A percentile compares a stretch with the other conserved stretches of the same genome.
Conservation (phyloP, 2,888 invertebrate species). For the Patella pellucida region DNA sequence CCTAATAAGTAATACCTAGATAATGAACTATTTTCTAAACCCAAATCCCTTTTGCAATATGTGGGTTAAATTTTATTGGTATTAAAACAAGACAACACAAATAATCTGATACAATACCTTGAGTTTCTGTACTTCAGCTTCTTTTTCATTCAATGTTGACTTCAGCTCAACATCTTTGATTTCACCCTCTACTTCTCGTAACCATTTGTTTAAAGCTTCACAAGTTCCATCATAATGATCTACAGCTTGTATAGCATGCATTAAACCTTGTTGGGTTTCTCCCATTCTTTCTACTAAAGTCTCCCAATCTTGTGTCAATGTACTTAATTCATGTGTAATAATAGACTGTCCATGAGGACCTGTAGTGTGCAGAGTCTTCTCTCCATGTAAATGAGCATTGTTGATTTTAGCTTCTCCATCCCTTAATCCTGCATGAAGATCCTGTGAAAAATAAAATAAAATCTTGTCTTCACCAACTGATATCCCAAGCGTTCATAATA, state of each 20-base stretch:
- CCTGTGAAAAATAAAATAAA: conserved; percentile 46
- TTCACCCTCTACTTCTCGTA: conserved; percentile 85
- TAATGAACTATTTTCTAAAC: too few relatives aligned
- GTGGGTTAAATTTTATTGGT: too few relatives aligned
- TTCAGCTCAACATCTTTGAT: conserved; percentile 87
- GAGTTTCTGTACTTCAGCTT: conserved; percentile 83
- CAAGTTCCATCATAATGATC: conserved; percentile 84
- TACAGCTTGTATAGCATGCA: conserved; percentile 84
- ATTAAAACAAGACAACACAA: too few relatives aligned
- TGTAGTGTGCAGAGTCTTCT: conserved; percentile 91
- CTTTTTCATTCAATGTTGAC: conserved; percentile 86
- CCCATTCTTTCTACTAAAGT: conserved; percentile 87
- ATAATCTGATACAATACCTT: conserved; percentile 67
- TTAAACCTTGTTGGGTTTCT: conserved; percentile 84
- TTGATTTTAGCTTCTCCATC: conserved; percentile 79
- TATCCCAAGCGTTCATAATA: too few relatives aligned
- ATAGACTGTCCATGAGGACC: conserved; percentile 93
- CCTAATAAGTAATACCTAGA: too few relatives aligned
- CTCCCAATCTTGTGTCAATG: conserved; percentile 88
- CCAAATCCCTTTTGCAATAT: too few relatives aligned
- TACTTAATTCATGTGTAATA: conserved; percentile 86
- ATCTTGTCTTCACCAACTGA: too few relatives aligned
- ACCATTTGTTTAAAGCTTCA: conserved; percentile 85
- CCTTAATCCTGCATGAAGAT: conserved; percentile 50
- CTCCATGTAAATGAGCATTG: conserved; percentile 86